Evolutionary conservation across 2,113 vertebrate species (phyloP), one percentile per base, ranked within the genome.

Genomic region (Chitala chitala): DNA sequence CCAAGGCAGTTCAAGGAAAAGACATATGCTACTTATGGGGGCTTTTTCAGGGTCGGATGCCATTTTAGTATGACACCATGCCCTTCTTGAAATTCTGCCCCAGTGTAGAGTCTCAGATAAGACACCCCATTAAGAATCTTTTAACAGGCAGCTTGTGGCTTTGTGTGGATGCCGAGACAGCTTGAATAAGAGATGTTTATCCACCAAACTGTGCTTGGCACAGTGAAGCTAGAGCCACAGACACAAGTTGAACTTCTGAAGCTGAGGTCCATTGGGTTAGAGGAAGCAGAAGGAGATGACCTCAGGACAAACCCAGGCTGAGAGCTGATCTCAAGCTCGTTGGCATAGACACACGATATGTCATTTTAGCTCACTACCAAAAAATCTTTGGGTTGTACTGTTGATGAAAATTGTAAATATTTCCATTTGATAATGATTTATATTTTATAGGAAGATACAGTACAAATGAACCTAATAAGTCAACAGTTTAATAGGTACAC

Each of bases 61-160:
- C 70, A 75, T 38, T 46, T 56, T 53, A 48, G 9, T 50, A 20
- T 74, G n/a, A 22, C 64, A 75, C 48, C 5, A 36, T 29, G 68
- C 9, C 76, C 71, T 78, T 72, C 72, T 81, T 72, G 50, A 82
- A 86, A 86, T 38, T 80, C 86, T 86, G 82, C 80, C 77, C 73
- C 81, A 76, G 72, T 76, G 69, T 75, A 86, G 88, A 87, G 84
- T 77, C 79, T 85, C 78, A 91, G 78, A 88, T 88, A 90, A 89
- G 84, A 84, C 72, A 85, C 79, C 66, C 78, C 76, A 86, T 87
- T 90, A 85, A 84, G 76, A 77, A 79, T 76, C 75, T 81, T 78
- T 86, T 89, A 89, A 90, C 87, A 77, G 83, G 55, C 73, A 85
- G 51, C 33, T 58, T 69, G 69, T 78, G 71, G 40, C 53, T 59